A percentile compares a stretch with the other conserved stretches of the same genome.
phyloP scores from a whole-genome alignment of 2,888 invertebrate species.

The Phyto melanocephala region DNA sequence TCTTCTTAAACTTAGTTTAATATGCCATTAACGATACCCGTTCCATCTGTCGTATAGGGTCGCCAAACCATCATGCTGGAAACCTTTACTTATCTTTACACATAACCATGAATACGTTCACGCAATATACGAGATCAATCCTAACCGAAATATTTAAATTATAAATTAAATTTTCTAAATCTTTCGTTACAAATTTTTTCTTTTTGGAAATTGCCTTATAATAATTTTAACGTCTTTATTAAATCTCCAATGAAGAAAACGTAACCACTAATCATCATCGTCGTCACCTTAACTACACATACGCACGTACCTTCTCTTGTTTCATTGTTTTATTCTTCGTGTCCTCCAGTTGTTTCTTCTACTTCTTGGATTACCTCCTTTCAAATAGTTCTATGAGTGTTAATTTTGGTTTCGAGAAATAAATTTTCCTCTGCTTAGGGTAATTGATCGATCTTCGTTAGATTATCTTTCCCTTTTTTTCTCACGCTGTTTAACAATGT shows the following conservation, averaged over 20 bases:
- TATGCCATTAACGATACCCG: no score
- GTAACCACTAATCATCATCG: not conserved
- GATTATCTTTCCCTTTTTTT: not conserved
- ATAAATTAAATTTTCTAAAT: no score
- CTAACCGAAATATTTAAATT: no score
- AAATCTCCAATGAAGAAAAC: not conserved
- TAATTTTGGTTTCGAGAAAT: slow-evolving; percentile 1
- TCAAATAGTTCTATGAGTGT: not conserved
- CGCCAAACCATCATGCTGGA: no score
- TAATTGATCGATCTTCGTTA: slow-evolving; percentile 12
- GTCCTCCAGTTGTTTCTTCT: slow-evolving; percentile 59
- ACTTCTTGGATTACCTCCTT: slow-evolving; percentile 36
- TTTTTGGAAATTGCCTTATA: not conserved
- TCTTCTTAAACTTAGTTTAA: no score
- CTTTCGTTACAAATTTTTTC: no score
- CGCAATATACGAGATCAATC: no score
- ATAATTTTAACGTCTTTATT: not conserved
- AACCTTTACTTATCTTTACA: no score
- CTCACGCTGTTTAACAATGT: not conserved
- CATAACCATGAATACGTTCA: no score
- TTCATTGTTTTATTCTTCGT: slow-evolving; percentile 70
- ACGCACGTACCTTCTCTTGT: slow-evolving; percentile 70
- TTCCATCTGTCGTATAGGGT: no score
- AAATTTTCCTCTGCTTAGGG: not conserved
- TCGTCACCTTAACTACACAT: not conserved